A percentile compares a stretch with the other conserved stretches of the same genome.
These are phyloP conservation scores for Steinernema scapterisci DNA, from an alignment of 2,888 invertebrate genomes.

Conservation along the genomic window DNA sequence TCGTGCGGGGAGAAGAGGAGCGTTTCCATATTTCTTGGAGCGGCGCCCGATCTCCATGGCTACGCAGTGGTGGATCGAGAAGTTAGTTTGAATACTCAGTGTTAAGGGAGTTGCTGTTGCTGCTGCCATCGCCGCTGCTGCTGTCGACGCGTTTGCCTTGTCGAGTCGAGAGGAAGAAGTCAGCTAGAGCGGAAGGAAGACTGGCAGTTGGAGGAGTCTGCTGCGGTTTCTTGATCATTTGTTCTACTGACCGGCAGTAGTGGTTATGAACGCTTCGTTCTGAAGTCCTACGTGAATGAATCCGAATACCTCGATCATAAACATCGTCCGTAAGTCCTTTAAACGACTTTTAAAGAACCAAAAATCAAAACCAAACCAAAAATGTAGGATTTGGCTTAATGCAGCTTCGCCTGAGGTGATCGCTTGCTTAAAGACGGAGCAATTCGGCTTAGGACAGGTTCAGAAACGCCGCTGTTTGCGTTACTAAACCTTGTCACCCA, in stretches of 20 bases:
- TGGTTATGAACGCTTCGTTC: not conserved
- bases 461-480: too few relatives aligned
- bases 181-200: too few relatives aligned
- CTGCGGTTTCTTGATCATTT: not conserved
- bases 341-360: not conserved
- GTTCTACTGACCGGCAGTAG: not conserved
- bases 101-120: constrained; percentile 17
- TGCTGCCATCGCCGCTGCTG: not conserved
- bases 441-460: too few relatives aligned
- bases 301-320: not conserved
- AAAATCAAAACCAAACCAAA: too few relatives aligned
- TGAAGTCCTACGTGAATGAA: not conserved
- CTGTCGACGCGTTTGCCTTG: not conserved
- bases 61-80: not conserved
- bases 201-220: too few relatives aligned
- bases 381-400: too few relatives aligned
- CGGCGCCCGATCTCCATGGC: constrained; percentile 12
- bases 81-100: constrained; percentile 28
- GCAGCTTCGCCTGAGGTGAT: too few relatives aligned
- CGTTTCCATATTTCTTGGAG: not conserved
- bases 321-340: constrained; percentile 25
- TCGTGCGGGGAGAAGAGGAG: not conserved
- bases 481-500: too few relatives aligned
- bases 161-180: not conserved
- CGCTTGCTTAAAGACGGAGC: too few relatives aligned